Evolutionary conservation across 2,888 invertebrate genomes (phyloP).

Genomic region (Nesidiocoris tenuis): DNA sequence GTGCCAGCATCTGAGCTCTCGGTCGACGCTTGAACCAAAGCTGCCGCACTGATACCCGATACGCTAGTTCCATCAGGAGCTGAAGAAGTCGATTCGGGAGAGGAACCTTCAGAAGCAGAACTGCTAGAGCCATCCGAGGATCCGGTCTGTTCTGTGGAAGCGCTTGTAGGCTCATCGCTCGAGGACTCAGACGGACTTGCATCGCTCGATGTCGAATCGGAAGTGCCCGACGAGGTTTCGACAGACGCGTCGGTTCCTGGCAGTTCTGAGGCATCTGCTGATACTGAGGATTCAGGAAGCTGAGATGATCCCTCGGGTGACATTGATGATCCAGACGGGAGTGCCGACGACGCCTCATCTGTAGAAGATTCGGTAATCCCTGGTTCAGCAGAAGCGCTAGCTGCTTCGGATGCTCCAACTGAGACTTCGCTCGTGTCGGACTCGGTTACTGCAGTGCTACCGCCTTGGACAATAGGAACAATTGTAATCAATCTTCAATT

Average conservation of each 20-base stretch:
- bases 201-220: neutral
- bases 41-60: neutral
- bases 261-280: neutral
- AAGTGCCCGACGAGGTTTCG: neutral
- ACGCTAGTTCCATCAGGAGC: neutral
- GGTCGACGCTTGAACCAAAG: neutral
- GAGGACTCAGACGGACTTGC: neutral
- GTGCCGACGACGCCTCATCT: neutral
- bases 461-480: constrained; percentile 48
- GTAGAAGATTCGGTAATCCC: neutral
- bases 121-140: constrained; percentile 31
- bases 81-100: constrained; percentile 9
- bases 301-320: neutral
- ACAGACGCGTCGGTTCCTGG: neutral
- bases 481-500: too few species aligned
- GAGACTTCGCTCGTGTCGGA: neutral
- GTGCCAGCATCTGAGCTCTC: neutral
- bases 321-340: neutral
- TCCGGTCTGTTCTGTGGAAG: neutral
- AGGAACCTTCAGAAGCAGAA: constrained; percentile 29
- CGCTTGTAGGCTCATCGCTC: neutral
- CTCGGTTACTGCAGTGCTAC: constrained; percentile 45
- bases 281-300: neutral
- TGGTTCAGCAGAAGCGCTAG: neutral
- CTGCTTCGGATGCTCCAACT: neutral